Base-by-base conservation (phyloP, 2,113 vertebrate species). In the Lepisosteus osseus region DNA sequence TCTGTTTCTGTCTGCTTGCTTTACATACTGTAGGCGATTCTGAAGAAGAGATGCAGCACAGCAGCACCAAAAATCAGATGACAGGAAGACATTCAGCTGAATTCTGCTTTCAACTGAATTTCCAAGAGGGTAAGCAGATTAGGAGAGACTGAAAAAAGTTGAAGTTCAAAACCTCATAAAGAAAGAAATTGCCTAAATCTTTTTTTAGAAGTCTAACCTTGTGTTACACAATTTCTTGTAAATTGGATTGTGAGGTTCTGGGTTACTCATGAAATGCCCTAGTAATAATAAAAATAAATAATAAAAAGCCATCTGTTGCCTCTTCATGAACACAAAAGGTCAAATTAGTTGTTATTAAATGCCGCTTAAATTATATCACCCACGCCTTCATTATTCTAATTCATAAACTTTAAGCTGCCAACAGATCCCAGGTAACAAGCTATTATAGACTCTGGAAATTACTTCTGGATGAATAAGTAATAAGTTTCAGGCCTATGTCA, bases 381-480 rank as follows among this genome's bases (percentile, higher is more conserved):
- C 73, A 73, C 55, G 61, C 54, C 70, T 74, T 55, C 61, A 75
- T 45, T 54, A 62, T 68, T 71, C 56, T 80, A 69, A 65, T 74
- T 81, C 42, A 66, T 69, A 14, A 68, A 59, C 57, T 61, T 14
- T 47, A 67, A 54, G 11, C 59, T 70, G 72, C 65, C 73, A 71
- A 78, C 3, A 57, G 68, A 74, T 68, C 68, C 51, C 42, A 41
- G 72, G 68, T 76, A 82, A 79, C 73, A 43, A 80, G 73, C 62
- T 74, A 81, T 72, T 65, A 78, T 68, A 65, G 66, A 74, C 77
- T 80, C 75, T 73, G 64, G 61, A 55, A 6, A 41, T 76, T 73
- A 74, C 54, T 65, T 77, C 65, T 61, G 66, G 63, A 86, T 86
- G 73, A 86, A 87, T 82, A 84, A 85, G 84, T 72, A 72, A 78